Conservation (phyloP, 2,113 vertebrate genomes). For the Cheirogaleus medius region DNA sequence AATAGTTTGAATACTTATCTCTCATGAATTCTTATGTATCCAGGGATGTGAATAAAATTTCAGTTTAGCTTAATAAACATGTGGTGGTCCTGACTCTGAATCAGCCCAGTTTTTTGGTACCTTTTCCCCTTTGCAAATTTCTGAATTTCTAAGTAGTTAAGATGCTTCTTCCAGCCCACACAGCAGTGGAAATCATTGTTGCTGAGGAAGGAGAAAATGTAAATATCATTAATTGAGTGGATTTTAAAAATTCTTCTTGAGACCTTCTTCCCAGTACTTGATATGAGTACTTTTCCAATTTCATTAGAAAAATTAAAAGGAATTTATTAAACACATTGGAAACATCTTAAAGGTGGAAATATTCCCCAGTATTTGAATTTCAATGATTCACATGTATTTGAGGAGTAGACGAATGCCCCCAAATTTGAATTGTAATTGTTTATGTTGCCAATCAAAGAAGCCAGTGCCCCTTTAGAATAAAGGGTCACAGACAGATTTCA, state of each 20-base stretch:
- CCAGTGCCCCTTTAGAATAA: neutral
- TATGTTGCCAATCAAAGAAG: neutral
- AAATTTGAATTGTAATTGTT: neutral
- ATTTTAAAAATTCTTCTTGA: constrained; percentile 2
- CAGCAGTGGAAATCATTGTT: neutral
- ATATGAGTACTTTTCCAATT: neutral
- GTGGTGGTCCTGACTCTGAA: neutral
- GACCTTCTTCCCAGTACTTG: neutral
- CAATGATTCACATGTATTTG: neutral
- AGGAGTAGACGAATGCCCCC: neutral
- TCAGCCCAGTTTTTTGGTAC: neutral
- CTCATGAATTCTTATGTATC: neutral
- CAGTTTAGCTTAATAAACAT: neutral
- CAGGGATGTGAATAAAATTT: neutral
- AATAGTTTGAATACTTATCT: neutral
- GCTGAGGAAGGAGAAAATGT: neutral
- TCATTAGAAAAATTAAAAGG: neutral
- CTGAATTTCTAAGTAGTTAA: neutral
- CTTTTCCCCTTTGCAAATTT: neutral
- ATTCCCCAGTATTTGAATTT: neutral
- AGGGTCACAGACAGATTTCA: accelerated
- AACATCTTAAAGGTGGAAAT: neutral
- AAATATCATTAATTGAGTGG: neutral
- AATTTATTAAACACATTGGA: constrained; percentile 4
- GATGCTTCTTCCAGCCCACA: neutral